phyloP scores from a whole-genome alignment of 2,113 vertebrate species.

The Oreochromis aureus region DNA sequence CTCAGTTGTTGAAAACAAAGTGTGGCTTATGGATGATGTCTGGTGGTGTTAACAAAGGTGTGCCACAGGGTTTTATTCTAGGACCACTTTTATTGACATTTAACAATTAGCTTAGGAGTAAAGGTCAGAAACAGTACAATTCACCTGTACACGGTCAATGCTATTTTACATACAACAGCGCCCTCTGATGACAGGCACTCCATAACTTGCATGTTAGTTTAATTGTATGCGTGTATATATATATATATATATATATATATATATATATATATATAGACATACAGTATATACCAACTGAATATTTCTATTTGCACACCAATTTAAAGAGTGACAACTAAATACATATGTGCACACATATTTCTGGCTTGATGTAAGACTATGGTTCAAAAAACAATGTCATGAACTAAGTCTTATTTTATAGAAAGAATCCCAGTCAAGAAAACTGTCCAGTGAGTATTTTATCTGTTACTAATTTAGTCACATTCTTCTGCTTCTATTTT shows the following conservation, averaged over 20 bases:
- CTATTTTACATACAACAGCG: neutral
- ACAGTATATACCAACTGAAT: neutral
- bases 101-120: neutral
- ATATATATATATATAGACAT: accelerated
- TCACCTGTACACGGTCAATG: neutral
- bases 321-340: neutral
- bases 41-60: neutral
- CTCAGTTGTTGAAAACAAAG: neutral
- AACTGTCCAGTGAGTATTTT: neutral
- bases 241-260: accelerated
- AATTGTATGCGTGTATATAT: accelerated
- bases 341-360: neutral
- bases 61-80: neutral
- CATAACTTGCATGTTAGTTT: neutral
- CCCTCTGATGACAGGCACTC: neutral
- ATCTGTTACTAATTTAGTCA: neutral
- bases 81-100: neutral
- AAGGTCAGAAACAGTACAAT: neutral
- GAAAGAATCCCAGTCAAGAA: neutral
- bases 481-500: neutral
- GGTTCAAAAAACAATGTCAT: neutral
- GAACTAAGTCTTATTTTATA: neutral
- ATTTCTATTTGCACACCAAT: neutral
- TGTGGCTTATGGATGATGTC: neutral
- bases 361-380: neutral